Evolutionary conservation across 2,797 vertebrate species (phyloP), one percentile per base, ranked within the genome.

Genomic region (Dermochelys coriacea): DNA sequence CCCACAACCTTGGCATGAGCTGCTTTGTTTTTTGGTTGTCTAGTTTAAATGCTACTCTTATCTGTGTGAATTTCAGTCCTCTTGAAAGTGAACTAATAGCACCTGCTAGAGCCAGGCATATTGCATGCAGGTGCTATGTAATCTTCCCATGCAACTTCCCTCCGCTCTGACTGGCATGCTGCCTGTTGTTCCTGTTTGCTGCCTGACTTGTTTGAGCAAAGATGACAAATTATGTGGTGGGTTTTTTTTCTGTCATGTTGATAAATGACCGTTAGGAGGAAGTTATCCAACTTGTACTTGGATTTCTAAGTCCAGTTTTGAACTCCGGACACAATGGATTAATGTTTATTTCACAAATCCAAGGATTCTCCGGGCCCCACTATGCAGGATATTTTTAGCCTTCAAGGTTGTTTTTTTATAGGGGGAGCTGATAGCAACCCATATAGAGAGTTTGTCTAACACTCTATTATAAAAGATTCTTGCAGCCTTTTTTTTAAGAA

Each of bases 311-410:
- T 4, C 10, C 14, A 41, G 57, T 25, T 21, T 6, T 80, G 29
- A 34, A 9, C 27, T 74, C 55, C 61, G 34, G 59, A 25, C 0
- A 0, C 21, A 34, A 49, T 77, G 45, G 27, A 47, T 77, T 49
- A 12, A 74, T 41, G 45, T 77, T 77, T 49, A 75, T 80, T 80
- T 25, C 21, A 23, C 34, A n/a, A 52, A 2, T 34, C 49, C 80
- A 5, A 5, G 29, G 45, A 25, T 82, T n/a, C 50, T 89, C 7
- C 41, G 86, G 45, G 4, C 52, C 59, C 71, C 61, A 64, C 57
- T 57, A 85, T 2, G 21, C 34, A 52, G 54, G 25, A n/a, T 54
- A 49, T 54, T 71, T 77, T 11, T 79, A 75, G 12, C 25, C 37
- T 87, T 88, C 27, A 27, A 2, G 21, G n/a, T 80, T 71, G 37